Percentiles rank a stretch among this genome's conserved stretches.
Conservation (phyloP, 2,797 vertebrate genomes). For the Cirrhinus mrigala region DNA sequence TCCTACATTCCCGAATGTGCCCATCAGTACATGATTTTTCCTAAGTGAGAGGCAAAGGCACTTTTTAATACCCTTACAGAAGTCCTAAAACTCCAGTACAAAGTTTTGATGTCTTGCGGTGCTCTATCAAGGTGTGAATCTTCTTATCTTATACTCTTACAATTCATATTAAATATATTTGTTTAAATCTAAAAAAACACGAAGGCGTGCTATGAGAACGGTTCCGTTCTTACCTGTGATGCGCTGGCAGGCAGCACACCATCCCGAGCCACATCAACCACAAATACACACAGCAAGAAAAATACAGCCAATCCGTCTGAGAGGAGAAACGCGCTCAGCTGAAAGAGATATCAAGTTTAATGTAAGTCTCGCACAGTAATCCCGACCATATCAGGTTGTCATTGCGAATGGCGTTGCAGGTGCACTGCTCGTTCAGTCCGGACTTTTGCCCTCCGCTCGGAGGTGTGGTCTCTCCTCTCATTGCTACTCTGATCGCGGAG, state of each 20-base stretch:
- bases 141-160: background rate
- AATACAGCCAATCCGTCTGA: constrained; percentile 3
- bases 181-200: background rate
- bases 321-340: background rate
- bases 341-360: constrained; percentile 30
- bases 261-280: constrained; percentile 30
- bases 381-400: constrained; percentile 19
- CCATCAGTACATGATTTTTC: background rate
- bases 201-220: background rate
- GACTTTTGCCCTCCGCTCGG: constrained; percentile 55
- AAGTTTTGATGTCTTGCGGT: constrained; percentile 18
- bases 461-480: constrained; percentile 48
- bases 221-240: constrained; percentile 39
- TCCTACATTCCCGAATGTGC: background rate
- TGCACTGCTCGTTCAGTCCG: constrained; percentile 37
- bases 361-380: background rate
- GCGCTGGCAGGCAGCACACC: background rate
- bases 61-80: background rate
- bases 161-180: background rate
- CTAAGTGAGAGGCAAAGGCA: background rate
- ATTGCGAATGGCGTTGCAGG: constrained; percentile 46
- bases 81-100: constrained; percentile 12
- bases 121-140: background rate
- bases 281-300: constrained; percentile 7
- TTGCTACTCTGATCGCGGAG: constrained; percentile 45